These are phyloP conservation scores for Drosophila nigricruria DNA, from an alignment of 2,888 invertebrate genomes.

Conservation along the genomic window DNA sequence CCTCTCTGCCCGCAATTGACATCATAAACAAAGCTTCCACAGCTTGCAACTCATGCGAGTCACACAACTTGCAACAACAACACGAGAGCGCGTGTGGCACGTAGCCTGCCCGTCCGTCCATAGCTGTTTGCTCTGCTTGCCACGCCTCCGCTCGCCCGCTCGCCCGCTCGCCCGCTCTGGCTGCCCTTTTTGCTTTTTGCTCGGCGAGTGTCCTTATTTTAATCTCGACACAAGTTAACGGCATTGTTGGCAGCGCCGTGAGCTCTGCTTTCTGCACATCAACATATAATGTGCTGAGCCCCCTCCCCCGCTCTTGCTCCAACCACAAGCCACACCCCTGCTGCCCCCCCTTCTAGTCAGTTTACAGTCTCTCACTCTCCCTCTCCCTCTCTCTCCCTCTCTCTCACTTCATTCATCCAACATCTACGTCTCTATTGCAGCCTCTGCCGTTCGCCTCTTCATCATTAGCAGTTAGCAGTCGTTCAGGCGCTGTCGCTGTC, in stretches of 20 bases:
- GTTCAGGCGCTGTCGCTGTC: conserved; percentile 18
- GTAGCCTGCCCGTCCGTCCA: conserved; percentile 49
- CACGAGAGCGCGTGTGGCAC: conserved; percentile 49
- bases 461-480: conserved; percentile 73
- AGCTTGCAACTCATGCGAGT: conserved; percentile 74
- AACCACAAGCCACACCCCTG: conserved; percentile 1
- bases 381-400: conserved; percentile 1
- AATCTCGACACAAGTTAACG: conserved; percentile 79
- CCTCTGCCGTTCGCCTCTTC: conserved; percentile 25
- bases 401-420: conserved; percentile 36
- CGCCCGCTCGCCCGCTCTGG: neutral
- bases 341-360: conserved; percentile 7
- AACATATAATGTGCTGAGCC: conserved; percentile 49
- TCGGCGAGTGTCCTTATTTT: conserved; percentile 73
- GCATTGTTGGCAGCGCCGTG: conserved; percentile 76
- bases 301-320: neutral
- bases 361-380: conserved; percentile 17
- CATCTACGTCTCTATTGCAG: conserved; percentile 36
- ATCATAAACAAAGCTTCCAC: conserved; percentile 74
- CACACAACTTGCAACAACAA: conserved; percentile 50
- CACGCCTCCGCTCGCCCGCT: neutral
- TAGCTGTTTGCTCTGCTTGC: conserved; percentile 24
- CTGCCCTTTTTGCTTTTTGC: conserved; percentile 27
- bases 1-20: conserved; percentile 14
- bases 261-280: conserved; percentile 59